A percentile compares a stretch with the other conserved stretches of the same genome.
phyloP scores from a whole-genome alignment of 2,113 vertebrate genomes.

The Lasiurus borealis region DNA sequence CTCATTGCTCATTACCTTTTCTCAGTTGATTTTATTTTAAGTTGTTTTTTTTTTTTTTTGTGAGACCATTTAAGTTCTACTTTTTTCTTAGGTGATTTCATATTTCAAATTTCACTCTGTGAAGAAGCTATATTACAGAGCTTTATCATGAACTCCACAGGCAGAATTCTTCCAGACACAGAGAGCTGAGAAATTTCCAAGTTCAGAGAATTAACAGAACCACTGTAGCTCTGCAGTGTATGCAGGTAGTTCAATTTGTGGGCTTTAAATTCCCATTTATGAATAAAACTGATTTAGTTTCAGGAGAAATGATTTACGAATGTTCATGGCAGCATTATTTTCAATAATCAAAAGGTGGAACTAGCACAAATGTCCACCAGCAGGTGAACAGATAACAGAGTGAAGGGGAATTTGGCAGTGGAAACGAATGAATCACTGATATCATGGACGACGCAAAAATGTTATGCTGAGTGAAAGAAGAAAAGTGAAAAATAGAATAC shows the following conservation, averaged over 20 bases:
- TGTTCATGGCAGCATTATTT: constrained; percentile 14
- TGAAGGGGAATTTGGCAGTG: neutral
- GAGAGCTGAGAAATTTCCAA: constrained; percentile 15
- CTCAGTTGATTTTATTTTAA: neutral
- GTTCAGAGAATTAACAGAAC: neutral
- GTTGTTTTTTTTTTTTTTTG: too few relatives aligned
- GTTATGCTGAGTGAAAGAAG: neutral
- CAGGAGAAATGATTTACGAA: neutral
- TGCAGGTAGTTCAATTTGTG: constrained; percentile 18
- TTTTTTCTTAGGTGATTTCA: constrained; percentile 28
- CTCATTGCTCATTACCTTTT: neutral
- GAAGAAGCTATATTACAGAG: neutral
- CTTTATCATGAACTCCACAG: neutral
- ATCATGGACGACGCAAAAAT: neutral
- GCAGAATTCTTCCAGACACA: neutral
- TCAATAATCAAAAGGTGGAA: neutral
- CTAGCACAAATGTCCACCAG: neutral
- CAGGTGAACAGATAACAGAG: neutral
- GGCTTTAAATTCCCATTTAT: neutral
- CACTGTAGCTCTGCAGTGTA: neutral
- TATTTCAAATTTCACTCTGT: constrained; percentile 25
- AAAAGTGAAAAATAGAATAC: neutral
- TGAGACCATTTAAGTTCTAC: neutral
- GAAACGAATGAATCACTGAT: neutral
- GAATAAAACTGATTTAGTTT: constrained; percentile 28